Evolutionary conservation across 2,888 invertebrate species (phyloP).

Genomic region (Aleiodes alternator): DNA sequence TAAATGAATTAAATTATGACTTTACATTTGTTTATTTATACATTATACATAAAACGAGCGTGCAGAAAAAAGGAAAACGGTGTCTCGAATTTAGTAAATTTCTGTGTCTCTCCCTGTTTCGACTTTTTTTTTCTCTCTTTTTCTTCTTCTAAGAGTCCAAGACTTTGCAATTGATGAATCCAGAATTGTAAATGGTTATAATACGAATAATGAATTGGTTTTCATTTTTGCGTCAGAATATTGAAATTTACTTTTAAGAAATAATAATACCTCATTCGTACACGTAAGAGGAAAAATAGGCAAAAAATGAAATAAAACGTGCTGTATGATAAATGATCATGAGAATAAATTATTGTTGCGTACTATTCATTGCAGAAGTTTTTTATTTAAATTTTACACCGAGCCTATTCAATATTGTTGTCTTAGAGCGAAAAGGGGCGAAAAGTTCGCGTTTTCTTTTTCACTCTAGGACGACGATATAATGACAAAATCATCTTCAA

Average conservation of each 20-base stretch:
- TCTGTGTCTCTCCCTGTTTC: not conserved
- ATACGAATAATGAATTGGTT: conserved; percentile 45
- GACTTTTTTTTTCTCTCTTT: not conserved
- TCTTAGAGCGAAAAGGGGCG: too few species aligned
- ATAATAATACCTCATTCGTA: conserved; percentile 31
- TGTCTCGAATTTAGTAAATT: conserved; percentile 16
- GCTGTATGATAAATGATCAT: conserved; percentile 30
- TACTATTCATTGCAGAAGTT: conserved; percentile 42
- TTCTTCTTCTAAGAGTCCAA: not conserved
- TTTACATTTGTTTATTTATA: not conserved
- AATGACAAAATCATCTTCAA: not conserved
- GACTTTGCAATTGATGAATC: conserved; percentile 6
- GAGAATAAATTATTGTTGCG: conserved; percentile 36
- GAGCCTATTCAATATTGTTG: too few species aligned
- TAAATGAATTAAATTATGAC: not conserved
- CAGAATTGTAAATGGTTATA: conserved; percentile 43
- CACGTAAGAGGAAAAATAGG: conserved; percentile 17
- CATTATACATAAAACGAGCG: not conserved
- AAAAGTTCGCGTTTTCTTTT: too few species aligned
- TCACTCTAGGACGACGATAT: not conserved
- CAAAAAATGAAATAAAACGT: conserved; percentile 15
- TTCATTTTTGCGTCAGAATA: conserved; percentile 41
- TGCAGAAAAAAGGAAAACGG: conserved; percentile 18
- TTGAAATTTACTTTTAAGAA: conserved; percentile 9
- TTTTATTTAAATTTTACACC: not conserved